A percentile compares a stretch with the other conserved stretches of the same genome.
These are phyloP conservation scores for Ornithoptera alexandrae DNA, from an alignment of 2,888 invertebrate genomes.

Conservation along the genomic window DNA sequence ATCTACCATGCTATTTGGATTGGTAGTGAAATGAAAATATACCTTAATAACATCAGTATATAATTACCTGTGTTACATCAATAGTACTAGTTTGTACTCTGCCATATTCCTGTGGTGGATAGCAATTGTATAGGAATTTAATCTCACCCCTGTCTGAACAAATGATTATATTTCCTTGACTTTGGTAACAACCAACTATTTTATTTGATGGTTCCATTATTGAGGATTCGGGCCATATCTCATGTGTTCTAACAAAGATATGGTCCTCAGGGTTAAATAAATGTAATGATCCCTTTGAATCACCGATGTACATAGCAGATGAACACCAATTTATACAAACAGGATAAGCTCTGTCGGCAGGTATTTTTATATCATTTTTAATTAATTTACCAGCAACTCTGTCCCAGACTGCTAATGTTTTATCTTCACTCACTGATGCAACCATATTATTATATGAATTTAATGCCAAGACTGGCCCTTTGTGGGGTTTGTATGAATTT, in stretches of 20 bases:
- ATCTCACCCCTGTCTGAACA: conserved; percentile 73
- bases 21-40: not conserved
- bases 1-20: no score
- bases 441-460: conserved; percentile 66
- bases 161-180: conserved; percentile 62
- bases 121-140: conserved; percentile 68
- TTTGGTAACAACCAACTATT: conserved; percentile 66
- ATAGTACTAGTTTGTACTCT: conserved; percentile 57
- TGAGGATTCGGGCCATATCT: conserved; percentile 64
- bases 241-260: conserved; percentile 52
- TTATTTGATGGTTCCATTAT: conserved; percentile 60
- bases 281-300: conserved; percentile 68
- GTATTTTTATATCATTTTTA: conserved; percentile 59
- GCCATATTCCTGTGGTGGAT: conserved; percentile 64
- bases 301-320: conserved; percentile 67
- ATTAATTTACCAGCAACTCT: conserved; percentile 71
- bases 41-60: not conserved
- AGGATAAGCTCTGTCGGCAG: conserved; percentile 62
- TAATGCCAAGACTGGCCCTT: conserved; percentile 73
- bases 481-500: conserved; percentile 72
- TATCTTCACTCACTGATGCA: conserved; percentile 81
- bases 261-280: conserved; percentile 62
- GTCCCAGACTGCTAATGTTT: conserved; percentile 79
- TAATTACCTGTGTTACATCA: conserved; percentile 68
- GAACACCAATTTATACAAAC: conserved; percentile 68